A percentile compares a stretch with the other conserved stretches of the same genome.
These are phyloP conservation scores for Yponomeuta plumbellus DNA, from an alignment of 2,888 invertebrate species.

Conservation along the genomic window DNA sequence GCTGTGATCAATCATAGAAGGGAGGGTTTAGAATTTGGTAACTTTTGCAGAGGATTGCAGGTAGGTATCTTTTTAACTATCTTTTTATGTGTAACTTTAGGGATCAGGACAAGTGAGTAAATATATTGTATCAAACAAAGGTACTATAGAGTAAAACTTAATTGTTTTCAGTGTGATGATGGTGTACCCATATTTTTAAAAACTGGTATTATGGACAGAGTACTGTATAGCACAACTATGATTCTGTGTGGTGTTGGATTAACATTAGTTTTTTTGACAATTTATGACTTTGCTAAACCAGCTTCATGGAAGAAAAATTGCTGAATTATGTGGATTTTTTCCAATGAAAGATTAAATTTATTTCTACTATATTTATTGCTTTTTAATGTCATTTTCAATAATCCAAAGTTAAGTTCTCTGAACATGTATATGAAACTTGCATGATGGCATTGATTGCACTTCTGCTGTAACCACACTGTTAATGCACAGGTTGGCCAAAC, in stretches of 20 bases:
- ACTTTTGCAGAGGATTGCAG: too few species aligned
- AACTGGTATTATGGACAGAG: constrained; percentile 41
- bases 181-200: constrained; percentile 49
- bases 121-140: too few species aligned
- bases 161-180: constrained; percentile 38
- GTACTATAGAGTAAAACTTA: neutral
- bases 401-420: constrained; percentile 55
- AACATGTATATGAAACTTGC: constrained; percentile 94
- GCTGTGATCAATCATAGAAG: too few species aligned
- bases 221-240: constrained; percentile 37
- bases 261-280: constrained; percentile 22
- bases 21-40: too few species aligned
- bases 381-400: neutral
- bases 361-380: neutral
- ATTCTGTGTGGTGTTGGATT: constrained; percentile 29
- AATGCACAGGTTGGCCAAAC: constrained; percentile 95
- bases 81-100: too few species aligned
- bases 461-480: constrained; percentile 97
- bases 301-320: constrained; percentile 32
- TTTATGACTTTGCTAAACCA: constrained; percentile 38
- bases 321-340: constrained; percentile 16
- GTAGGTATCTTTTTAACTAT: too few species aligned
- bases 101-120: too few species aligned
- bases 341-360: neutral
- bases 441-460: constrained; percentile 93